phyloP scores from a whole-genome alignment of 2,797 vertebrate genomes.

The Salmo trutta region DNA sequence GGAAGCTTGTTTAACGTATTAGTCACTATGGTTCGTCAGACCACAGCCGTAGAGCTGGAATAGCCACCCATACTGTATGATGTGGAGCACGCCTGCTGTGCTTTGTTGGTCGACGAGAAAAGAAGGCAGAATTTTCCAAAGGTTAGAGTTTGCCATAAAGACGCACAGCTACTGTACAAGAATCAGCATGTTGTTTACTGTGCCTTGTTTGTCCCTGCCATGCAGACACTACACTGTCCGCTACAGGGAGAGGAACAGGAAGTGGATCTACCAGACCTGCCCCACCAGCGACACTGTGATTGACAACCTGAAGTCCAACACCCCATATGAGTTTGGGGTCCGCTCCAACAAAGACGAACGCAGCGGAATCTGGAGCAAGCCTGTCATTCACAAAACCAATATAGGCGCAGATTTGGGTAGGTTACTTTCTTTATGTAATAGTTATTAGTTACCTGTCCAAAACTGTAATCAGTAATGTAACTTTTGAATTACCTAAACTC shows the following conservation, averaged over 20 bases:
- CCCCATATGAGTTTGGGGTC: slow-evolving; percentile 90
- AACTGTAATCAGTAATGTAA: too few relatives aligned
- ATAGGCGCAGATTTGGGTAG: slow-evolving; percentile 52
- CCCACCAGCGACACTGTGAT: slow-evolving; percentile 92
- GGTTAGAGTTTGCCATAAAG: too few relatives aligned
- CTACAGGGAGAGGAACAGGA: slow-evolving; percentile 89
- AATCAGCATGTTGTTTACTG: not conserved
- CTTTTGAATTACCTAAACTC: too few relatives aligned
- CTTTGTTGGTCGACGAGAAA: too few relatives aligned
- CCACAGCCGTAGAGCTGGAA: not conserved
- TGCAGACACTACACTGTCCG: slow-evolving; percentile 91
- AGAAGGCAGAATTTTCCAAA: too few relatives aligned
- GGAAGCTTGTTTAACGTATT: slow-evolving; percentile 35
- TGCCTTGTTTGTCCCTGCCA: not conserved
- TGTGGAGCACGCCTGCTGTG: not conserved
- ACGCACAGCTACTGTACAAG: too few relatives aligned
- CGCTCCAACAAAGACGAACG: slow-evolving; percentile 82
- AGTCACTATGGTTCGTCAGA: slow-evolving; percentile 23
- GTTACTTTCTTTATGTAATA: too few relatives aligned
- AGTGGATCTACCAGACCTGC: slow-evolving; percentile 93
- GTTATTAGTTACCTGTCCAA: too few relatives aligned
- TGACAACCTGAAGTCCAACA: slow-evolving; percentile 90
- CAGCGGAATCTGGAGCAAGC: slow-evolving; percentile 87
- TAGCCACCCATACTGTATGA: not conserved
- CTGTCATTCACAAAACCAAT: slow-evolving; percentile 82